A percentile compares a stretch with the other conserved stretches of the same genome.
Evolutionary conservation across 2,888 invertebrate genomes (phyloP).

Genomic region (Harmothoe impar): DNA sequence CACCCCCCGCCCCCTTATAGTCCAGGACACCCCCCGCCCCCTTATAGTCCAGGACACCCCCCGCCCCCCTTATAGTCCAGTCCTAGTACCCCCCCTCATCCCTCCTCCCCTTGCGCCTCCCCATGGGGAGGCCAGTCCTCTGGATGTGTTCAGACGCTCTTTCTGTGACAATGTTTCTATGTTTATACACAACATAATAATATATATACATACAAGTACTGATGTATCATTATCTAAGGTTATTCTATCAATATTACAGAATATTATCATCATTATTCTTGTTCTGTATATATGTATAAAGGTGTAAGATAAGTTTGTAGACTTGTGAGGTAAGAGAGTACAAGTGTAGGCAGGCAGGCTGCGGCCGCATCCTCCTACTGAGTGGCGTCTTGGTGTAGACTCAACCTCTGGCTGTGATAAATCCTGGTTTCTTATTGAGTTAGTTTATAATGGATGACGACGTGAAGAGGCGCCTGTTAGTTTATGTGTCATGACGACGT

Average conservation of each 20-base stretch:
- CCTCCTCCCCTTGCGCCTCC: background rate
- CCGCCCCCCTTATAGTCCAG: too few species aligned
- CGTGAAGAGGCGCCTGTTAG: too few species aligned
- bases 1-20: too few species aligned
- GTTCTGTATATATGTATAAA: constrained; percentile 40
- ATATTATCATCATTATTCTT: background rate
- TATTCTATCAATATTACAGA: too few species aligned
- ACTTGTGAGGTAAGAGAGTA: background rate
- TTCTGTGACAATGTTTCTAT: constrained; percentile 49
- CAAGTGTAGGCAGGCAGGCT: too few species aligned
- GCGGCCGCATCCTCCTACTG: background rate
- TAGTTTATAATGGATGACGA: background rate
- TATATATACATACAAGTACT: background rate
- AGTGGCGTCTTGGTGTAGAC: background rate
- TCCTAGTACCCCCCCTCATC: background rate
- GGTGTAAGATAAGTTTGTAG: constrained; percentile 30
- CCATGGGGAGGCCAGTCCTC: background rate
- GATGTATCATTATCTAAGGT: background rate
- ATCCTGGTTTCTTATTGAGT: constrained; percentile 49
- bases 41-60: too few species aligned
- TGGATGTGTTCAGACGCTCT: constrained; percentile 46
- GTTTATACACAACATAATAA: constrained; percentile 26
- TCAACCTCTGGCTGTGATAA: constrained; percentile 51
- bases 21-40: too few species aligned
- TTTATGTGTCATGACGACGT: too few species aligned